These are phyloP conservation scores for Danio rerio DNA, from an alignment of 2,113 vertebrate genomes.

Conservation along the genomic window DNA sequence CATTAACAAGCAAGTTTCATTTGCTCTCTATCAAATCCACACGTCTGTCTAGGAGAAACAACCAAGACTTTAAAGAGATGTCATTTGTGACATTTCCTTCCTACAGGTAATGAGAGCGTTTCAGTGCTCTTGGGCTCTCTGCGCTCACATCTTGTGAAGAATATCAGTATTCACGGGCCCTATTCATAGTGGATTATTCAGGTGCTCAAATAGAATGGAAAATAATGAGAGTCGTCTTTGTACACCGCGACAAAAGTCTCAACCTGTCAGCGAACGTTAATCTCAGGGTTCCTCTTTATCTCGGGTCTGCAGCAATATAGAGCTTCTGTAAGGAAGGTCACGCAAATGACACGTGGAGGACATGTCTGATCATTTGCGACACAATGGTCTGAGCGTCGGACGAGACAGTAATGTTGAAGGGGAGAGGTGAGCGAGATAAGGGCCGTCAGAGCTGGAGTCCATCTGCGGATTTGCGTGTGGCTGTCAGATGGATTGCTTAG, in stretches of 20 bases:
- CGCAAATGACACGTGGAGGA: constrained; percentile 41
- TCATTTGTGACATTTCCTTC: constrained; percentile 29
- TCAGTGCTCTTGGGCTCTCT: constrained; percentile 1
- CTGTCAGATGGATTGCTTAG: constrained; percentile 25
- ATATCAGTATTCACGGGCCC: constrained; percentile 63
- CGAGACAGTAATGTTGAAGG: constrained; percentile 5
- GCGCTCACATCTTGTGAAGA: constrained; percentile 56
- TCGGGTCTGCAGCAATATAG: constrained; percentile 54
- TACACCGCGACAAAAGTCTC: constrained; percentile 62
- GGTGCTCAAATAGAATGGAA: constrained; percentile 58
- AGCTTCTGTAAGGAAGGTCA: constrained; percentile 49
- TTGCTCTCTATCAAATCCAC: background rate
- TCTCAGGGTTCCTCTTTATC: constrained; percentile 59
- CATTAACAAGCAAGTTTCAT: background rate
- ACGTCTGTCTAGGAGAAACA: background rate
- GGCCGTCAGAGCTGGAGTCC: constrained; percentile 33
- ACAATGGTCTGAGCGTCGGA: constrained; percentile 42
- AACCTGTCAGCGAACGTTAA: constrained; percentile 63
- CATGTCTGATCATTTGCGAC: constrained; percentile 59
- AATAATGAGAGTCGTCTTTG: constrained; percentile 51
- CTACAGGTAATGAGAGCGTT: constrained; percentile 9
- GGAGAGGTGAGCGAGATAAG: constrained; percentile 47
- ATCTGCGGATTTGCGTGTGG: constrained; percentile 1
- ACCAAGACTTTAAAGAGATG: constrained; percentile 18
- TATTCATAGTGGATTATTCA: constrained; percentile 63